Evolutionary conservation across 30 jellyfish, hydroid and myxozoan genomes (phyloP).

Genomic region (Catostylus mosaicus): DNA sequence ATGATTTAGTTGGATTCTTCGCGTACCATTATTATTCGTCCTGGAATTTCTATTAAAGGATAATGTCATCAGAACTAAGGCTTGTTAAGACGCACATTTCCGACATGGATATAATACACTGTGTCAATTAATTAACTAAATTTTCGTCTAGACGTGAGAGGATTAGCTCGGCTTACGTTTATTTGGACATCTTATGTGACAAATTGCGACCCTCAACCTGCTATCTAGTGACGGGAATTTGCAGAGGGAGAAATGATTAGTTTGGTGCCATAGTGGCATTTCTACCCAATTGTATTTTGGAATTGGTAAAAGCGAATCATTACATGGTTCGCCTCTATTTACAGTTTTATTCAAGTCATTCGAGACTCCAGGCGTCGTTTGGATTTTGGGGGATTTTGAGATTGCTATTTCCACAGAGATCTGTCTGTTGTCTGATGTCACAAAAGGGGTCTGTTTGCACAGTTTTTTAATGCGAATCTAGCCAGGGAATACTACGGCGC

Average conservation of each 20-base stretch:
- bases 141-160: neutral
- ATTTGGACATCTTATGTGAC: neutral
- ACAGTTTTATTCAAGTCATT: neutral
- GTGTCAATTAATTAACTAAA: neutral
- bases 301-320: neutral
- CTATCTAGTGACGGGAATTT: neutral
- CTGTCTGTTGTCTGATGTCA: neutral
- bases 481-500: too few species aligned
- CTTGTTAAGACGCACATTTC: neutral
- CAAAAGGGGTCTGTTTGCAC: too few species aligned
- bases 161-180: neutral
- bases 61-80: neutral
- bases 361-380: neutral
- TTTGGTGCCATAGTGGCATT: neutral
- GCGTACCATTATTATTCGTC: neutral
- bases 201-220: neutral
- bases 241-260: neutral
- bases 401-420: neutral
- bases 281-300: neutral
- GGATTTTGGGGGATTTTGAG: neutral
- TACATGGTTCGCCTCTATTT: neutral
- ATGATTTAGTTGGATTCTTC: neutral
- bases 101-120: neutral
- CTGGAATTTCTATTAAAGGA: neutral
- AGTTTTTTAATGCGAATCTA: too few species aligned